Conservation (phyloP, 2,113 vertebrate species). For the Scomber japonicus region DNA sequence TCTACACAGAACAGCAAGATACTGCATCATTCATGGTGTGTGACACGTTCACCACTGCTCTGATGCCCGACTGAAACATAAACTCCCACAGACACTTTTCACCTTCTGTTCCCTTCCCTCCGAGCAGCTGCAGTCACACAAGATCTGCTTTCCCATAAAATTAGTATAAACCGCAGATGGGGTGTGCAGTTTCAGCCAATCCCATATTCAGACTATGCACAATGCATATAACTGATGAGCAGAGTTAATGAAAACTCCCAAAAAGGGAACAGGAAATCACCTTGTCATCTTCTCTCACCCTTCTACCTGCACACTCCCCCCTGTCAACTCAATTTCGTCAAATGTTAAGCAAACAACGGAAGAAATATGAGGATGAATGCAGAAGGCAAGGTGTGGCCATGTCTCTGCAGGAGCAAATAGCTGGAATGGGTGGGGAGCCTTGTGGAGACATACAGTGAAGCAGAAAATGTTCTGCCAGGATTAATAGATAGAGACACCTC, state of each 20-base stretch:
- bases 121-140: background rate
- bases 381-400: slow-evolving; percentile 58
- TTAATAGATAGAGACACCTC: background rate
- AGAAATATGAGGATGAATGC: slow-evolving; percentile 1
- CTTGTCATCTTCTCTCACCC: background rate
- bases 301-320: background rate
- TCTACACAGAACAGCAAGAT: too few relatives aligned
- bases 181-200: slow-evolving; percentile 55
- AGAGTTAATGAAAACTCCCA: background rate
- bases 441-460: background rate
- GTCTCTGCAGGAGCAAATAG: slow-evolving; percentile 61
- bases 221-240: background rate
- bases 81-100: slow-evolving; percentile 11
- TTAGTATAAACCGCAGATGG: background rate
- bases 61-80: background rate
- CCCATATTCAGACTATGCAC: background rate
- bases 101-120: slow-evolving; percentile 14
- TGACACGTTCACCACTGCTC: background rate
- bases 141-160: slow-evolving; percentile 18
- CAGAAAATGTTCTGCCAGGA: background rate
- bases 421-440: slow-evolving; percentile 53
- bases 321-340: slow-evolving; percentile 38
- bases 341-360: background rate
- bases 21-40: background rate
- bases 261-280: background rate